A percentile compares a stretch with the other conserved stretches of the same genome.
These are phyloP conservation scores for Anguilla obscura DNA, from an alignment of 2,797 vertebrate genomes.

Conservation along the genomic window DNA sequence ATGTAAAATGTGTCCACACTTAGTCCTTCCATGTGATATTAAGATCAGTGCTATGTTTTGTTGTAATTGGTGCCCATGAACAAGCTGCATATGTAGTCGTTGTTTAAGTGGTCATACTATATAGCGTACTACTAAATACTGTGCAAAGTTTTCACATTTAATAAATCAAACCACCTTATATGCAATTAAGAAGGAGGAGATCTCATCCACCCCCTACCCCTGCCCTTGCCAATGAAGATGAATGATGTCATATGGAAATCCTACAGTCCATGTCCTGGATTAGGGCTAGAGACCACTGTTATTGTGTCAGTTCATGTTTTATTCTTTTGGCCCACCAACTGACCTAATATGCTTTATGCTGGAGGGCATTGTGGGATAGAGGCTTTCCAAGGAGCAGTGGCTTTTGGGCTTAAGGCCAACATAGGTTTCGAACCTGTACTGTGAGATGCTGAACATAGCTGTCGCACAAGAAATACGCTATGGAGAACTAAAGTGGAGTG, in stretches of 20 bases:
- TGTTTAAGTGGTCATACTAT: background rate
- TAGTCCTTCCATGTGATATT: background rate
- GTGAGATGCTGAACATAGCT: background rate
- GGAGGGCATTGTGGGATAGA: too few relatives aligned
- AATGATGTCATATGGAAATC: too few relatives aligned
- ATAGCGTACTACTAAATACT: background rate
- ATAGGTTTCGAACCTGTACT: background rate
- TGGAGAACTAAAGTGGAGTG: background rate
- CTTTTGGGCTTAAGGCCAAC: background rate
- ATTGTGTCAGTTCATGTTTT: too few relatives aligned
- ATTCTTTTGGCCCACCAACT: too few relatives aligned
- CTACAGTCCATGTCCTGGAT: too few relatives aligned
- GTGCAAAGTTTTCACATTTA: background rate
- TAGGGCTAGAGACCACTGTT: too few relatives aligned
- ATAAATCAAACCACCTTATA: background rate
- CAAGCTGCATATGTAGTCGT: background rate
- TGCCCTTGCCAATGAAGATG: too few relatives aligned
- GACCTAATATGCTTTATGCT: too few relatives aligned
- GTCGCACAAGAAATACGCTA: background rate
- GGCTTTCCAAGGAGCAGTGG: too few relatives aligned
- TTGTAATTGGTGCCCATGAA: background rate
- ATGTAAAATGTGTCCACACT: background rate
- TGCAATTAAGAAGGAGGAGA: too few relatives aligned
- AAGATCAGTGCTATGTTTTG: background rate
- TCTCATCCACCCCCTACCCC: too few relatives aligned